A percentile compares a stretch with the other conserved stretches of the same genome.
These are phyloP conservation scores for Macrotus californicus DNA, from an alignment of 2,113 vertebrate species.

Conservation along the genomic window DNA sequence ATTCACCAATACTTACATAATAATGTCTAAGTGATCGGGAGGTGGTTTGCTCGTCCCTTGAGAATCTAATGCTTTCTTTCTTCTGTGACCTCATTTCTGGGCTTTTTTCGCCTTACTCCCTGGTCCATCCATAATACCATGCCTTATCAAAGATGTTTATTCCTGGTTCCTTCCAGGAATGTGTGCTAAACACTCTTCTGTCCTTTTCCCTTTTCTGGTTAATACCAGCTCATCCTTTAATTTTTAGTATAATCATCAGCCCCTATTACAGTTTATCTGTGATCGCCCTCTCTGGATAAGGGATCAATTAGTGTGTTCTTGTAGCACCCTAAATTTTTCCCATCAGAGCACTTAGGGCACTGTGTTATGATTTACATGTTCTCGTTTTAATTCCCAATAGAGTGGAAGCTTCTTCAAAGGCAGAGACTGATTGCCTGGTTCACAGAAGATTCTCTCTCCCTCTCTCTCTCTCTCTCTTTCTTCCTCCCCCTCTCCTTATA, in stretches of 20 bases:
- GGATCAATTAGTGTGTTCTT: not conserved
- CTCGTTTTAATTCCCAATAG: not conserved
- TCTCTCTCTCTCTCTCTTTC: not conserved
- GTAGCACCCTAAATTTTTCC: not conserved
- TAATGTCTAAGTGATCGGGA: not conserved
- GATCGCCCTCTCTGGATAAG: not conserved
- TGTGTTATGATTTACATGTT: not conserved
- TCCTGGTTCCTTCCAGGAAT: not conserved
- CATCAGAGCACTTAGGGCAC: not conserved
- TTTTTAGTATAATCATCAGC: slow-evolving; percentile 2
- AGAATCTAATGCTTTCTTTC: not conserved
- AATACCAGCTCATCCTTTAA: not conserved
- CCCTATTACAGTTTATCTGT: not conserved
- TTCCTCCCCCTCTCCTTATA: not conserved
- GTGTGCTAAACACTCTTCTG: not conserved
- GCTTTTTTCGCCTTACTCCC: not conserved
- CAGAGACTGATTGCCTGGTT: not conserved
- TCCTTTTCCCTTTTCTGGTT: not conserved
- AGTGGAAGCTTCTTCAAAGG: not conserved
- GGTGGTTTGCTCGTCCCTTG: not conserved
- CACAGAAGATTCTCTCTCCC: not conserved
- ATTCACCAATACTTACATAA: not conserved
- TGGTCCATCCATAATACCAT: not conserved
- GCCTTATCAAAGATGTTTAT: not conserved
- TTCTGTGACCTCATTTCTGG: not conserved